Evolutionary conservation across 2,113 vertebrate species (phyloP).

Genomic region (Corvus cornix): DNA sequence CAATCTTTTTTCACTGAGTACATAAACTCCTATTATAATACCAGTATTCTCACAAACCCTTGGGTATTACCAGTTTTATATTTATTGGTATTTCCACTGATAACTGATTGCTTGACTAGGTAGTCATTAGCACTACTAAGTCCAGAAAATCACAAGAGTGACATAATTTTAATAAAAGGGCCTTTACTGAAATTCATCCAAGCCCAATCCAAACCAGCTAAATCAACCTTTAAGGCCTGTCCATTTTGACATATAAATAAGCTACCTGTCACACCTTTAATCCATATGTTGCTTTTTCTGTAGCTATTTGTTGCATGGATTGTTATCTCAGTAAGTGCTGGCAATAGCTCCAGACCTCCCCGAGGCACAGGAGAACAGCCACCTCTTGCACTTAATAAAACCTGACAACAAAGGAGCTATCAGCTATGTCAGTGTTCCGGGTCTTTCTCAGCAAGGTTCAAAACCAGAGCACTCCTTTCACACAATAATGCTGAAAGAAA

Average conservation of each 20-base stretch:
- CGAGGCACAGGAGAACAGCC: background rate
- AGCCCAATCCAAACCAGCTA: background rate
- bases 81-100: background rate
- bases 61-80: background rate
- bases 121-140: background rate
- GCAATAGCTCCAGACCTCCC: background rate
- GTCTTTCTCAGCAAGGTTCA: background rate
- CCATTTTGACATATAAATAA: background rate
- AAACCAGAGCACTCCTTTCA: background rate
- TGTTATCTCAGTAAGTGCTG: background rate
- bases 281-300: background rate
- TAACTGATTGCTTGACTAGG: background rate
- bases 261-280: background rate
- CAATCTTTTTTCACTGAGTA: background rate
- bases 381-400: background rate
- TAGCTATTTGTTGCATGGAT: background rate
- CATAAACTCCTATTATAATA: background rate
- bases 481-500: background rate
- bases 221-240: background rate
- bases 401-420: background rate
- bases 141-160: background rate
- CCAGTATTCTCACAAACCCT: background rate
- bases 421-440: fast-evolving
- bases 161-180: background rate
- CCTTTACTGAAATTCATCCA: background rate